Conservation (phyloP, 2,888 invertebrate genomes). For the Thereva nobilitata region DNA sequence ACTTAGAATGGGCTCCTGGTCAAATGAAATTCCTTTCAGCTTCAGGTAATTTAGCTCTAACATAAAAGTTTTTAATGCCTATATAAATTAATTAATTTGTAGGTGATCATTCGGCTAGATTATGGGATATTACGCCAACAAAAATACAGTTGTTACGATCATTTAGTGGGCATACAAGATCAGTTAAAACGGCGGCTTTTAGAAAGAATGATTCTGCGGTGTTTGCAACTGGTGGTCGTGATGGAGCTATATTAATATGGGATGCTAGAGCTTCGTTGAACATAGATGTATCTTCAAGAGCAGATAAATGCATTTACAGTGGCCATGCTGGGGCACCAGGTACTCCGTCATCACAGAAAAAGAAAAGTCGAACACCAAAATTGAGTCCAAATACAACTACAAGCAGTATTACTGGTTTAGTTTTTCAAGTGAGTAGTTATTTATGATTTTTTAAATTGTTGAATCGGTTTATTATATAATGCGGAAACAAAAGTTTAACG, state of each 20-base stretch:
- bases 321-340: constrained; percentile 56
- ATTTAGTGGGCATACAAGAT: constrained; percentile 79
- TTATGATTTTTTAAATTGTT: constrained; percentile 4
- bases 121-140: constrained; percentile 73
- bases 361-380: constrained; percentile 57
- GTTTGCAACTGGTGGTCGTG: constrained; percentile 86
- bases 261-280: constrained; percentile 67
- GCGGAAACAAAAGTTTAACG: too few relatives aligned
- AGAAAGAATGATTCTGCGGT: constrained; percentile 70
- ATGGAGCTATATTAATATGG: constrained; percentile 87
- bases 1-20: constrained; percentile 82
- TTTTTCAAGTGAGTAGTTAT: constrained; percentile 66
- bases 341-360: constrained; percentile 63
- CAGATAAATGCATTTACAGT: constrained; percentile 71
- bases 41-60: too few relatives aligned
- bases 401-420: constrained; percentile 80
- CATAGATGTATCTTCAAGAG: constrained; percentile 59
- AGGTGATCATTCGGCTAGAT: constrained; percentile 79
- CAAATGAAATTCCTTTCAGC: constrained; percentile 80
- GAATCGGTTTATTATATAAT: too few relatives aligned
- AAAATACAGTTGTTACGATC: constrained; percentile 59
- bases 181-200: constrained; percentile 81
- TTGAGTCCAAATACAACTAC: constrained; percentile 61
- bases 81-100: constrained; percentile 39
- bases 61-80: background rate